Conservation (phyloP, 2,113 vertebrate species). For the Melanerpes aurifrons region DNA sequence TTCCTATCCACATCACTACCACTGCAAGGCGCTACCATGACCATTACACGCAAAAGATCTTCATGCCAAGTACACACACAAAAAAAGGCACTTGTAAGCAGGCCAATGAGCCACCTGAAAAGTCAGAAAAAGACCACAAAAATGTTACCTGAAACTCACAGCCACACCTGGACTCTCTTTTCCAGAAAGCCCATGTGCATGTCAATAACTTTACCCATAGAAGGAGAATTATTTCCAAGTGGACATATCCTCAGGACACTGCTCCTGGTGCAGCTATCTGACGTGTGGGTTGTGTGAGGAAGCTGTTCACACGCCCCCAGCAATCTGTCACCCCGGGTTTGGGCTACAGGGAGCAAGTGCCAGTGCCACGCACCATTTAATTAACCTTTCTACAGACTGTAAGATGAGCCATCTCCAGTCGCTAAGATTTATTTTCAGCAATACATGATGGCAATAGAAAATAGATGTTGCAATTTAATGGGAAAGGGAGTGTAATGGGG, state of each 20-base stretch:
- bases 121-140: neutral
- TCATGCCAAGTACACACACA: neutral
- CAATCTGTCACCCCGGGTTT: slow-evolving; percentile 23
- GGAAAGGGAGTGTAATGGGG: neutral
- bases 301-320: neutral
- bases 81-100: neutral
- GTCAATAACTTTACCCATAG: neutral
- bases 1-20: no score
- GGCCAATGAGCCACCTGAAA: neutral
- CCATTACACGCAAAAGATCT: neutral
- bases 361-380: slow-evolving; percentile 46
- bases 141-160: neutral
- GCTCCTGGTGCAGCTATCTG: neutral
- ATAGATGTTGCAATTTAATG: neutral
- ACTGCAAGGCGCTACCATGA: neutral
- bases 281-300: neutral
- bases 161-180: neutral
- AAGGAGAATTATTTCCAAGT: rapidly evolving
- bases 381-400: slow-evolving; percentile 54
- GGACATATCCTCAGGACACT: rapidly evolving
- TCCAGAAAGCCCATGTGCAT: neutral
- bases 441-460: slow-evolving; percentile 9
- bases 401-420: slow-evolving; percentile 4
- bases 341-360: slow-evolving; percentile 15
- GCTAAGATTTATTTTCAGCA: neutral